A percentile compares a stretch with the other conserved stretches of the same genome.
Conservation (phyloP, 2,797 vertebrate species). For the Dipus sagitta region DNA sequence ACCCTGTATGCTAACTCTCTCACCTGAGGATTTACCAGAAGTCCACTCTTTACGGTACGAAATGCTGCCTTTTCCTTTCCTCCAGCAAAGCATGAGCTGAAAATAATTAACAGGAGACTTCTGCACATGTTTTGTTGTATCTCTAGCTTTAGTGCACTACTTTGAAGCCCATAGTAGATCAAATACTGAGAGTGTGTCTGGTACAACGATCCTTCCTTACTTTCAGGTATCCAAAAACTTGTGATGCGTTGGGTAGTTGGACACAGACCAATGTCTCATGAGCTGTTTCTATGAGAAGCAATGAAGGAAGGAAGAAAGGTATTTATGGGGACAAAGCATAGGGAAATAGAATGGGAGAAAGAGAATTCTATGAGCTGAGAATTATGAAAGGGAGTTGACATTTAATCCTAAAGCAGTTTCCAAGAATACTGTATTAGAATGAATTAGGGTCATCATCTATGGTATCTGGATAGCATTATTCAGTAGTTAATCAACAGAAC, state of each 20-base stretch:
- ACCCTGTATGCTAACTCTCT: background rate
- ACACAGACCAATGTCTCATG: constrained; percentile 27
- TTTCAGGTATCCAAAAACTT: background rate
- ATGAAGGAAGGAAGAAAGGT: background rate
- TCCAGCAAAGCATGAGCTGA: background rate
- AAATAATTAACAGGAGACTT: constrained; percentile 37
- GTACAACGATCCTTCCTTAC: background rate
- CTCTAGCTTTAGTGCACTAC: constrained; percentile 53
- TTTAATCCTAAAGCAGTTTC: constrained; percentile 77
- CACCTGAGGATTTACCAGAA: background rate
- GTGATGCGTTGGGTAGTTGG: constrained; percentile 41
- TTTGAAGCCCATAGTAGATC: constrained; percentile 62
- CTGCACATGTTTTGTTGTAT: constrained; percentile 51
- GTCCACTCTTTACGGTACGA: background rate
- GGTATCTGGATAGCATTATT: constrained; percentile 87
- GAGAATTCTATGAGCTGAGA: constrained; percentile 63
- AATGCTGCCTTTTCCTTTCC: background rate
- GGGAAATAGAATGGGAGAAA: constrained; percentile 26
- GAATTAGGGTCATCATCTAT: constrained; percentile 86
- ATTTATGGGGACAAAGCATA: constrained; percentile 29
- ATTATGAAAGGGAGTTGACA: constrained; percentile 79
- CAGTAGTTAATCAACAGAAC: constrained; percentile 89
- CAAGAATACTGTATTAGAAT: constrained; percentile 84
- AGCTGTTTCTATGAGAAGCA: constrained; percentile 67
- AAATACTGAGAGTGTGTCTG: constrained; percentile 58